Base-by-base conservation (phyloP, 2,888 invertebrate genomes). In the Endotricha flammealis region DNA sequence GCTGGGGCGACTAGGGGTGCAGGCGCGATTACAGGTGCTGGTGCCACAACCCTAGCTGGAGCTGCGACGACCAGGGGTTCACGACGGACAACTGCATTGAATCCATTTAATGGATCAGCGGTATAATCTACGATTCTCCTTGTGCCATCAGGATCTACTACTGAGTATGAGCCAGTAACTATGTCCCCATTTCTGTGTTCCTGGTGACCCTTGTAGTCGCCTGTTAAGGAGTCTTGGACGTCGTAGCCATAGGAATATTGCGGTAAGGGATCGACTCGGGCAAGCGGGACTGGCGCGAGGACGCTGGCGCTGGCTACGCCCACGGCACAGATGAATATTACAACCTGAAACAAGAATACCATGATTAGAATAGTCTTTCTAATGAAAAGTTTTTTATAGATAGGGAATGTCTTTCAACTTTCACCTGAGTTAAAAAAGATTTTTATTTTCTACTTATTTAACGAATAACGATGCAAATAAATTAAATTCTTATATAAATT, bases 161-260 rank as follows among this genome's bases (percentile, higher is more conserved):
- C 80, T 5, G 80, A 64, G 68, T 89, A 89, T 8, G 88, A 88
- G 2, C 89, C 89, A 16, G 88, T 87, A 36, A 89, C 89, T 2
- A 88, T 62, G 58, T 89, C 89, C 0, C 89, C 89, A 48, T 86
- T 86, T 36, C 89, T 78, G 11, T 82, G 72, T 53, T 89, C 89
- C 40, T 85, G 82, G 65, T 89, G 89, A 32, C 86, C 88, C 48
- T 89, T 89, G 66, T 81, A 86, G 72, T 90, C 90, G 12, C 90
- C 89, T 13, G 89, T 89, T 38, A 89, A 73, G 2, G 85, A 65
- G 52, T 90, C 90, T 48, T 89, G 87, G 1, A 90, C 88, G 52
- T 89, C 88, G 53, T 90, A 90, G 2, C 87, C 88, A 65, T 78
- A 90, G 3, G 88, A 85, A 66, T 90, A 90, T 50, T 89, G 89